Percentiles rank a stretch among this genome's conserved stretches.
Evolutionary conservation across 2,888 invertebrate species (phyloP).

Genomic region (Ectemnius cavifrons): DNA sequence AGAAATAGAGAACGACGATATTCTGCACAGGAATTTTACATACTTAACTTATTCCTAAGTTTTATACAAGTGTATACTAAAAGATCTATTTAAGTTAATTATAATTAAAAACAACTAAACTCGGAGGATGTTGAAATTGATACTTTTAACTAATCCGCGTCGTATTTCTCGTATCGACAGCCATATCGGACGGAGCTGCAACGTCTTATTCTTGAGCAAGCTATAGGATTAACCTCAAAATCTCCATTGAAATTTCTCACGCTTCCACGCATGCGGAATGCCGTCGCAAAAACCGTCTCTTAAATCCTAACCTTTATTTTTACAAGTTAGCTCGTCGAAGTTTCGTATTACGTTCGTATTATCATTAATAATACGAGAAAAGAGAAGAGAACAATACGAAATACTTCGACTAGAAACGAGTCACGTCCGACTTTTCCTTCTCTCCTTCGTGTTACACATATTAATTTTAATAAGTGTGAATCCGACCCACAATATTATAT

Average conservation of each 20-base stretch:
- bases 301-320: too few relatives aligned
- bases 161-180: background rate
- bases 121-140: background rate
- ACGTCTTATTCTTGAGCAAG: conserved; percentile 7
- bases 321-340: conserved; percentile 2
- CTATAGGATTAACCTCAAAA: too few relatives aligned
- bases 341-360: too few relatives aligned
- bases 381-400: too few relatives aligned
- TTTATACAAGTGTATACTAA: conserved; percentile 25
- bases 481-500: conserved; percentile 70
- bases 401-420: too few relatives aligned
- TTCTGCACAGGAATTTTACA: conserved; percentile 32
- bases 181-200: conserved; percentile 4
- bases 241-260: too few relatives aligned
- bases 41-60: background rate
- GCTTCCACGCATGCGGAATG: too few relatives aligned
- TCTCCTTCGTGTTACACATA: conserved; percentile 52
- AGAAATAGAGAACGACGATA: conserved; percentile 28
- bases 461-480: conserved; percentile 77
- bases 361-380: too few relatives aligned
- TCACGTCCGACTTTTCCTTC: conserved; percentile 14
- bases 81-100: conserved; percentile 16
- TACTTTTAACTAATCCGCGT: too few relatives aligned
- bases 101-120: conserved; percentile 27
- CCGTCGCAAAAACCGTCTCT: too few relatives aligned